Base-by-base conservation (phyloP, 2,113 vertebrate species). In the sheep (Ovis aries) region DNA sequence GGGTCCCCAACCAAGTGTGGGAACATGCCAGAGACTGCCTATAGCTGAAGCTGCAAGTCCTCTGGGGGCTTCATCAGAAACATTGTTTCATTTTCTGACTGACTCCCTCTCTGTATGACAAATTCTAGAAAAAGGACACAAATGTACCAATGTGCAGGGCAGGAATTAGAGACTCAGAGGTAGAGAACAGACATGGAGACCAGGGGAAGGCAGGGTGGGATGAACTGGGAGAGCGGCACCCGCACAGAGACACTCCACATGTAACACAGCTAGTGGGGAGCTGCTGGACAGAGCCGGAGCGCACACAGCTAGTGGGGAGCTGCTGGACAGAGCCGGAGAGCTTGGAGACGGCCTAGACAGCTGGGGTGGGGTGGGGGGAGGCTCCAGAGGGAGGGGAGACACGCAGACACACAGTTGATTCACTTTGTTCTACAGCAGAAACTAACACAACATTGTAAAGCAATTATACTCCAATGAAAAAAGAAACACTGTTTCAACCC, bases 291-390 rank as follows among this genome's bases (percentile, higher is more conserved):
- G n/a, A 71, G 33, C 43, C 43, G 43, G 43, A 43, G 43, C 43
- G 43, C 43, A 21, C 36, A 25, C 5, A 25, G 33, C 64, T 17
- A n/a, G n/a, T 36, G 33, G n/a, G 67, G 36, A 40, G 67, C 67
- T 74, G 19, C 36, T 40, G 36, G 17, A 15, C 5, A 1, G n/a
- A 74, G 5, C 36, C 0, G 2, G 67, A 23, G 67, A 19, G 5
- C 36, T 74, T 21, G 5, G 0, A 23, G 36, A 7, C 1, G 3
- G 23, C 36, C 71, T 43, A 43, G 36, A 74, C 0, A 3, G 19
- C 21, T 13, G 10, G 21, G 19, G 27, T 6, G 11, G 21, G 67
- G 36, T 23, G 7, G 5, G 19, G n/a, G 67, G 11, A 40, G 36
- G 71, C 71, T 71, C 64, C 64, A 71, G 64, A 36, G 64, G 67